Percentiles rank a stretch among this genome's conserved stretches.
phyloP scores from a whole-genome alignment of 2,888 invertebrate species.

The Rutpela maculata region DNA sequence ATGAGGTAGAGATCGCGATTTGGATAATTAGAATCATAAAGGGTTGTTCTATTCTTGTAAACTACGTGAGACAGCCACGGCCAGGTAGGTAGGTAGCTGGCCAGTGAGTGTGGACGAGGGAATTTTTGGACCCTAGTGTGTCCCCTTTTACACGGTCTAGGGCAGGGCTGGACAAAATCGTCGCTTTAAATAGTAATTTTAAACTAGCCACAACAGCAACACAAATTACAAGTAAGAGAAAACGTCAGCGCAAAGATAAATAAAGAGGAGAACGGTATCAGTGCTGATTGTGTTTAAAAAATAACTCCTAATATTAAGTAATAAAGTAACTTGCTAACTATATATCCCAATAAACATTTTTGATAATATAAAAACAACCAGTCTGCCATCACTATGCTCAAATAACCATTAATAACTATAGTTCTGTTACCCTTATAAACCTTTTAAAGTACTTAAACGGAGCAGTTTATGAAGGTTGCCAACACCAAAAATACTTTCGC shows the following conservation, averaged over 20 bases:
- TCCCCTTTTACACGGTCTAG: slow-evolving; percentile 48
- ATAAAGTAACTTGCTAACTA: not conserved
- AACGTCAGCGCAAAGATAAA: too few relatives aligned
- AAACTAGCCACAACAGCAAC: not conserved
- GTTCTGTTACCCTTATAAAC: too few relatives aligned
- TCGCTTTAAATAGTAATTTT: not conserved
- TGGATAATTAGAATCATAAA: slow-evolving; percentile 64
- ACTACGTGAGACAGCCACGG: slow-evolving; percentile 62
- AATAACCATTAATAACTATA: too few relatives aligned
- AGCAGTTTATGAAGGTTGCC: too few relatives aligned
- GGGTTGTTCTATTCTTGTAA: slow-evolving; percentile 66
- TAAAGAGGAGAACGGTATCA: too few relatives aligned
- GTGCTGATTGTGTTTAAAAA: too few relatives aligned
- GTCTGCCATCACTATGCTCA: too few relatives aligned
- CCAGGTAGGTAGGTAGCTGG: slow-evolving; percentile 60
- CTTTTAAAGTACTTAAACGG: too few relatives aligned
- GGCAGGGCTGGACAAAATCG: slow-evolving; percentile 55
- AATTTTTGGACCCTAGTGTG: slow-evolving; percentile 49
- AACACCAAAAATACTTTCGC: too few relatives aligned
- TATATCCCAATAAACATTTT: too few relatives aligned
- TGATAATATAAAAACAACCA: too few relatives aligned
- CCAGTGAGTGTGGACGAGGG: slow-evolving; percentile 54
- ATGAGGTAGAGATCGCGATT: slow-evolving; percentile 58
- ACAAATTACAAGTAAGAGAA: too few relatives aligned
- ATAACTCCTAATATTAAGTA: not conserved